Base-by-base conservation (phyloP, 2,888 invertebrate genomes). In the Tiphia femorata region DNA sequence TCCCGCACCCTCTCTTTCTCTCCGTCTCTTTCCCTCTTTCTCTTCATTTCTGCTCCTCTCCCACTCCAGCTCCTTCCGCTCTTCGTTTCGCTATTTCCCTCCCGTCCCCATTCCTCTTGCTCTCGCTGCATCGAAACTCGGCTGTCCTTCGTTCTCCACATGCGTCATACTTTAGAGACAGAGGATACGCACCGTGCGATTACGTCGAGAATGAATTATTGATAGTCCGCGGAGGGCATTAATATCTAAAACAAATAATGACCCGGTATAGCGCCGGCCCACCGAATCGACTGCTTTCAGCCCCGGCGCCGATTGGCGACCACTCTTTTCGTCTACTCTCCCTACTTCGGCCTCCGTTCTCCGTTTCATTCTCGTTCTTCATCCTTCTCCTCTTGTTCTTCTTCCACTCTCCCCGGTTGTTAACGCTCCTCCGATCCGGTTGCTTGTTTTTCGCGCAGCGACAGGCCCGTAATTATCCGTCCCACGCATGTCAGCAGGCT, bases 161-260 rank as follows among this genome's bases (percentile, higher is more conserved):
- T 56, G 59, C 62, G 54, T 62, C 49, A 57, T 60, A 51, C 61
- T 52, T 58, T 59, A 63, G 62, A 67, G 65, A 72, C 65, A 68
- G 63, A 67, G 70, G 53, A 64, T 68, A 55, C 64, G 52, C 60
- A 68, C 75, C 70, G 69, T 73, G 68, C 75, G 75, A 80, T 79
- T 80, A 78, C 76, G 72, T 70, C 67, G 62, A 43, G 63, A 50
- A 66, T 78, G 73, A 80, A 76, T 79, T 80, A 80, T 79, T 72
- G 77, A 79, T 80, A 72, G 71, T 74, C 69, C 67, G 61, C 64
- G 62, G 63, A 68, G 70, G 70, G 71, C 73, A 80, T 79, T 79
- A 75, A 79, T 79, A 75, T 75, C 69, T 70, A 70, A 74, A 71
- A 75, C 74, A 78, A 77, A 75, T 77, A 76, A 77, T 71, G 66